A percentile compares a stretch with the other conserved stretches of the same genome.
phyloP scores from a whole-genome alignment of 1,140 invertebrate genomes.

The Ooceraea biroi region DNA sequence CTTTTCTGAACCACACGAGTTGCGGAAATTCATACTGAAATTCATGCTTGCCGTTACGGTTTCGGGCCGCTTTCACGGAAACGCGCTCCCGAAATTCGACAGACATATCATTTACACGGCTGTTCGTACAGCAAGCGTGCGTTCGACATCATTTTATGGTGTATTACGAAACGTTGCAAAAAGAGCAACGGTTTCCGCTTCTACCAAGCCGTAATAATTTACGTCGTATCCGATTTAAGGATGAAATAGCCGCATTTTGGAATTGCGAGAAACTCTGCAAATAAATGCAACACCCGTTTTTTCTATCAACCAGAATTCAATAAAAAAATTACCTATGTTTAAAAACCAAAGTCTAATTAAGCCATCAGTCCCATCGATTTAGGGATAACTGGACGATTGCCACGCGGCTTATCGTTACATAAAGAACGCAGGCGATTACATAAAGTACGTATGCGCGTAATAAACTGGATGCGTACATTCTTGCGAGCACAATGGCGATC shows the following conservation, averaged over 20 bases:
- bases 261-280: no score
- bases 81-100: constrained; percentile 1
- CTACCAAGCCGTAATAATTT: no score
- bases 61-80: neutral
- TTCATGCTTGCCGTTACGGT: neutral
- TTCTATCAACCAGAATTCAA: no score
- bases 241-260: no score
- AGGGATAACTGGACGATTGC: neutral
- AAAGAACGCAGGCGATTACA: neutral
- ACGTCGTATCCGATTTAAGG: no score
- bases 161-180: neutral
- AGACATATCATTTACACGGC: neutral
- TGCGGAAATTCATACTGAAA: neutral
- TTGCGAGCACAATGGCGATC: constrained; percentile 18
- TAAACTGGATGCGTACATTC: constrained; percentile 22
- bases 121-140: neutral
- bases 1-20: neutral
- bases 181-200: neutral
- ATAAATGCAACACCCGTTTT: no score
- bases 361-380: neutral
- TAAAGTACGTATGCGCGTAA: constrained; percentile 1
- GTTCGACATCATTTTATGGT: neutral
- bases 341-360: neutral
- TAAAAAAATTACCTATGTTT: no score
- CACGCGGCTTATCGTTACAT: neutral